Percentiles rank a stretch among this genome's conserved stretches.
Evolutionary conservation across 2,888 invertebrate genomes (phyloP).

Genomic region (Tiliacea citrago): DNA sequence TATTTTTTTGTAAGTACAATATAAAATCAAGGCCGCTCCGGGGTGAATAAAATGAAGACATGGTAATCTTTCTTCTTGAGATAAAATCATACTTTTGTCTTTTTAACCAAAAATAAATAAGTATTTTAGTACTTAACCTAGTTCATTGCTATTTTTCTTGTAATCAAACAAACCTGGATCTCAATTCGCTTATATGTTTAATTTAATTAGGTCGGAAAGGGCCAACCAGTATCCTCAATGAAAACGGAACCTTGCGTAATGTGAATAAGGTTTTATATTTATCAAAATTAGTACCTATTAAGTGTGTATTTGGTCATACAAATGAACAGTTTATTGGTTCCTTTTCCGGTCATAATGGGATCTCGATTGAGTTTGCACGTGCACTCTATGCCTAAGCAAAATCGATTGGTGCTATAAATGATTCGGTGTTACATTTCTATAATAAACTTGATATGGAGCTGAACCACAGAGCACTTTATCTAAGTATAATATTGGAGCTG

Average conservation of each 20-base stretch:
- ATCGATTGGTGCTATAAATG: constrained; percentile 53
- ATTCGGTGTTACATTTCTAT: constrained; percentile 44
- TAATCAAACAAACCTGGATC: constrained; percentile 19
- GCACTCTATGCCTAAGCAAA: constrained; percentile 46
- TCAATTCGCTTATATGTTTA: constrained; percentile 25
- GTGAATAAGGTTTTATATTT: constrained; percentile 43
- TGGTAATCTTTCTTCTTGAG: background rate
- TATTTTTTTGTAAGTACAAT: background rate
- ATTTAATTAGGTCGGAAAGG: constrained; percentile 53
- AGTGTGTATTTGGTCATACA: constrained; percentile 51
- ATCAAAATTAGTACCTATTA: constrained; percentile 12
- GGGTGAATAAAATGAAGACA: constrained; percentile 25
- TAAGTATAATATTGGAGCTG: too few relatives aligned
- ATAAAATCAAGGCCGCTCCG: background rate
- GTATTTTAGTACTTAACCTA: background rate
- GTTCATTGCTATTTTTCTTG: background rate
- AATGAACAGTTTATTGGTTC: constrained; percentile 56
- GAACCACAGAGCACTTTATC: too few relatives aligned
- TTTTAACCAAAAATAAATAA: background rate
- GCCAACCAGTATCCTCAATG: constrained; percentile 25
- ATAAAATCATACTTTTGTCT: background rate
- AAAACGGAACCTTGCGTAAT: constrained; percentile 18
- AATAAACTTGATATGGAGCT: constrained; percentile 16
- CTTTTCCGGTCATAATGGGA: constrained; percentile 65
- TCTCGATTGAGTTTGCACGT: constrained; percentile 68